Percentiles rank a stretch among this genome's conserved stretches.
Evolutionary conservation across 1,140 invertebrate genomes (phyloP).

Genomic region (Anastrepha obliqua): DNA sequence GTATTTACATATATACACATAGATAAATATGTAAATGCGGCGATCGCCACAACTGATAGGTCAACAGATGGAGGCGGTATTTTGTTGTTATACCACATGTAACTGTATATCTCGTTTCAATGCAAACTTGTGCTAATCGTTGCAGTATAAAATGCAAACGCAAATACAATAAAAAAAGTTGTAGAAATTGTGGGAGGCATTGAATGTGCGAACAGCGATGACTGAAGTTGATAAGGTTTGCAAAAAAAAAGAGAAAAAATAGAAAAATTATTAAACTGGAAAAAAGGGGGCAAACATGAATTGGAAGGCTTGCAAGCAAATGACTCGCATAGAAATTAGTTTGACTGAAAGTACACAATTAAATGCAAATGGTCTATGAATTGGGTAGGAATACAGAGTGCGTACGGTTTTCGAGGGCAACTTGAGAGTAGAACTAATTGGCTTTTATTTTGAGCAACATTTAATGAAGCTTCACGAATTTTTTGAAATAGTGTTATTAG

Average conservation of each 20-base stretch:
- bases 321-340: constrained; percentile 22
- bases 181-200: background rate
- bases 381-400: no score
- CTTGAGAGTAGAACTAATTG: no score
- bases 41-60: constrained; percentile 35
- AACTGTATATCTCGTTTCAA: background rate
- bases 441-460: no score
- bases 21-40: constrained; percentile 44
- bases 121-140: constrained; percentile 3
- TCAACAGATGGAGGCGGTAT: constrained; percentile 34
- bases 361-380: no score
- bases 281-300: background rate
- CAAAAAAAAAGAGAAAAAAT: background rate
- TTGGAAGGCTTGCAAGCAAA: constrained; percentile 1
- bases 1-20: background rate
- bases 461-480: no score
- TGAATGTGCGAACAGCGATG: background rate
- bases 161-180: background rate
- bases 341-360: background rate
- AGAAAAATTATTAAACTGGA: background rate
- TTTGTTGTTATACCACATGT: constrained; percentile 21
- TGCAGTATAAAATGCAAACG: background rate
- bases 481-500: no score
- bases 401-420: no score
- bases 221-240: constrained; percentile 29